Conservation (phyloP, 2,797 vertebrate species). For the Aldrovandia affinis region DNA sequence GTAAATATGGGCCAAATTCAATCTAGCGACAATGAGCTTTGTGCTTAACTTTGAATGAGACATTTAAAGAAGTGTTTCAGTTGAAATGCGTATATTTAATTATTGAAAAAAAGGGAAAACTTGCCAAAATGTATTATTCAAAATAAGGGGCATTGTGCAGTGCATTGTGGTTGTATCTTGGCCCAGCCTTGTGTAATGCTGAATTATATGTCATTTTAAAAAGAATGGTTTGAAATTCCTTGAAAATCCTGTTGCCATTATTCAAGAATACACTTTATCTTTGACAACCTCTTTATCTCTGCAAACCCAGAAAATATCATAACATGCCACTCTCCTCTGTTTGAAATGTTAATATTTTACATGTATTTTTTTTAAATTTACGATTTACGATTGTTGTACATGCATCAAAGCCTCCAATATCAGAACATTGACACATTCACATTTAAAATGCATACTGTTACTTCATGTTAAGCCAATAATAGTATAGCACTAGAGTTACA, state of each 20-base stretch:
- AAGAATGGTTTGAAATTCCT: neutral
- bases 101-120: neutral
- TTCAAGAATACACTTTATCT: no score
- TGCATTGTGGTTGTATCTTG: no score
- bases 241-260: neutral
- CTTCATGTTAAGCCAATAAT: neutral
- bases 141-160: neutral
- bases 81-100: neutral
- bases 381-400: no score
- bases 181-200: neutral
- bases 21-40: slow-evolving; percentile 1
- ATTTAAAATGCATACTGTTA: neutral
- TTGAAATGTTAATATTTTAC: neutral
- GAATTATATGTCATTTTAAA: no score
- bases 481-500: neutral
- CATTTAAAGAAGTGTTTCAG: neutral
- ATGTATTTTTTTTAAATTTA: neutral
- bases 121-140: neutral
- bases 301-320: no score
- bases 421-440: neutral
- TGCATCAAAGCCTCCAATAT: neutral
- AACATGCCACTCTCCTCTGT: neutral
- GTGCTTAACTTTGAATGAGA: neutral
- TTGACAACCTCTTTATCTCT: no score
- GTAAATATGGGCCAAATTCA: slow-evolving; percentile 4